Percentiles rank a stretch among this genome's conserved stretches.
These are phyloP conservation scores for Actenoides hombroni DNA, from an alignment of 2,113 vertebrate species.

Conservation along the genomic window DNA sequence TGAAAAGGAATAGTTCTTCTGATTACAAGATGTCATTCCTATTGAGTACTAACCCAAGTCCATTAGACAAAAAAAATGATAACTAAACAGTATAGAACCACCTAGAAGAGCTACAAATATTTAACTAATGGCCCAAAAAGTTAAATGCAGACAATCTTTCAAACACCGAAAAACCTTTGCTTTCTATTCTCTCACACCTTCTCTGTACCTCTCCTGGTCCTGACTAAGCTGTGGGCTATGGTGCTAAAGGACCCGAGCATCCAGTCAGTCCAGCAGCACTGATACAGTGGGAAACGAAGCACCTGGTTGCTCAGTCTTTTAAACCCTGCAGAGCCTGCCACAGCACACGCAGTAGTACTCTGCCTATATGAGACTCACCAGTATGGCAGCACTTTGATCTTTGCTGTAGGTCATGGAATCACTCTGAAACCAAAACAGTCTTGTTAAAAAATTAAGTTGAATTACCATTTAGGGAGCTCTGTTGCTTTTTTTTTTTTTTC, in stretches of 20 bases:
- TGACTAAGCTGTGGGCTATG: not conserved
- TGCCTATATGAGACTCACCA: not conserved
- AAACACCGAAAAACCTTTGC: not conserved
- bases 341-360: not conserved
- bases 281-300: not conserved
- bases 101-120: not conserved
- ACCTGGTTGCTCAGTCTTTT: not conserved
- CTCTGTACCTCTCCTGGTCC: not conserved
- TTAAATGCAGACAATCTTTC: not conserved
- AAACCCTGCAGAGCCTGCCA: not conserved
- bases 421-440: constrained; percentile 43
- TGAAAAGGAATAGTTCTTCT: not conserved
- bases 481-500: not conserved
- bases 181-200: not conserved
- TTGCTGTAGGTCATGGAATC: constrained; percentile 33
- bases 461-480: constrained; percentile 30
- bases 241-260: not conserved
- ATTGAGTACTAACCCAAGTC: not conserved
- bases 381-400: constrained; percentile 14
- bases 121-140: not conserved
- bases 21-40: not conserved
- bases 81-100: not conserved
- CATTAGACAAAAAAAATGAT: not conserved
- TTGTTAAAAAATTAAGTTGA: constrained; percentile 53
- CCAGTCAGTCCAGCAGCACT: not conserved